Evolutionary conservation across 2,113 vertebrate species (phyloP).

Genomic region (Otis tarda): DNA sequence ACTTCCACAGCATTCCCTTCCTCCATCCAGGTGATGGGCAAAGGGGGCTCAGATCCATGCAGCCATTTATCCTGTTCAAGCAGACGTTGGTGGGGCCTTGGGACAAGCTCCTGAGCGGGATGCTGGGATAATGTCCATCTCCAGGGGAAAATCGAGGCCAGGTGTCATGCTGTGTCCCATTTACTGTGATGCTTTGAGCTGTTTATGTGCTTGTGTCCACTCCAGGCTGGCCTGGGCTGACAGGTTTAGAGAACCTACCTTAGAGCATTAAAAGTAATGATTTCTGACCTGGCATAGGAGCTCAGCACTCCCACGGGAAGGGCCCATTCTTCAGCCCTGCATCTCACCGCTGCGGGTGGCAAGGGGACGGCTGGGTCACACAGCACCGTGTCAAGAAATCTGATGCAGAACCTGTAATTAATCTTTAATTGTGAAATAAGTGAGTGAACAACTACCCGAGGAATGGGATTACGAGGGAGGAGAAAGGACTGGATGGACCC

Average conservation of each 20-base stretch:
- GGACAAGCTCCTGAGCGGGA: background rate
- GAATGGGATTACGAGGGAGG: background rate
- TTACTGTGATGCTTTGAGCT: fast-evolving
- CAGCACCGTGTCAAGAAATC: background rate
- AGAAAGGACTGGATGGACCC: background rate
- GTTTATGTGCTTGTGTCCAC: background rate
- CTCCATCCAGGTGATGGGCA: background rate
- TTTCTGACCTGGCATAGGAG: background rate
- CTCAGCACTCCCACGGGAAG: fast-evolving
- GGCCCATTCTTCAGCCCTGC: fast-evolving
- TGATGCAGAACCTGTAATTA: background rate
- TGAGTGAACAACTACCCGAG: background rate
- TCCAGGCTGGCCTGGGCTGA: background rate
- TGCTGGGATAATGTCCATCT: background rate
- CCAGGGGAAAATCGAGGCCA: background rate
- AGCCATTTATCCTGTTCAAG: fast-evolving
- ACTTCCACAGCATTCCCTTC: background rate
- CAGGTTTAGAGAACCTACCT: background rate
- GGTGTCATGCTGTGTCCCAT: background rate
- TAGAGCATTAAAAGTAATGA: background rate
- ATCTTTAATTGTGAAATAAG: background rate
- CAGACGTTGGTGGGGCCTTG: fast-evolving
- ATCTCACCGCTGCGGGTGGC: fast-evolving
- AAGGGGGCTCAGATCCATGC: background rate
- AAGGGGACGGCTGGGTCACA: background rate